Base-by-base conservation (phyloP, 2,113 vertebrate species). In the Lagopus leucura region DNA sequence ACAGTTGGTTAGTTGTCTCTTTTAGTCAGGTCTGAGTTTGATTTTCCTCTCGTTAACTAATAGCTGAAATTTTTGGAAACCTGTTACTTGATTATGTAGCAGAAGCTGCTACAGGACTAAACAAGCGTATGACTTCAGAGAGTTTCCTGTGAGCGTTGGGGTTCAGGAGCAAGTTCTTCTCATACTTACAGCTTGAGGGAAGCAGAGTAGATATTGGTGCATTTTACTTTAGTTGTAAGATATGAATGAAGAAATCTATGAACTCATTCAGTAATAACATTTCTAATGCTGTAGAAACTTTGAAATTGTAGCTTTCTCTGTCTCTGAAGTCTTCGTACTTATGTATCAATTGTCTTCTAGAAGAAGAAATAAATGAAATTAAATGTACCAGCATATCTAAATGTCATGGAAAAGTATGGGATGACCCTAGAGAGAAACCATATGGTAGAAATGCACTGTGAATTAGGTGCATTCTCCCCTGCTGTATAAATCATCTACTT, bases 301-400 rank as follows among this genome's bases (percentile, higher is more conserved):
- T 95, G 86, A 96, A 92, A 93, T 86, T 97, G 93, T 97, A 97
- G 97, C 95, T 95, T 94, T 82, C 47, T 94, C 94, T 96, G 96
- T 95, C 92, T 96, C 96, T 93, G 82, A 91, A 97, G 85, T 94
- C 92, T 96, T 96, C 95, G 95, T 97, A 95, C 95, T 96, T 93
- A 96, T 97, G 91, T 98, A 97, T 97, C 82, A 91, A 58, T 92
- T 97, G 95, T 96, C 90, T 96, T 97, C 88, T 97, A 92, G 97
- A 94, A 97, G 83, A 82, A 82, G 93, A 94, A 97, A 97, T 97
- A 96, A 97, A 97, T 96, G 95, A 96, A 86, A 95, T 96, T 96
- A 95, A 97, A 95, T 52, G 22, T 97, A 96, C 92, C 92, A 96
- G 92, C 66, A 92, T 92, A 97, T 97, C 97, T 96, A 97, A 97